Base-by-base conservation (phyloP, 2,797 vertebrate species). In the Pipistrellus pygmaeus region DNA sequence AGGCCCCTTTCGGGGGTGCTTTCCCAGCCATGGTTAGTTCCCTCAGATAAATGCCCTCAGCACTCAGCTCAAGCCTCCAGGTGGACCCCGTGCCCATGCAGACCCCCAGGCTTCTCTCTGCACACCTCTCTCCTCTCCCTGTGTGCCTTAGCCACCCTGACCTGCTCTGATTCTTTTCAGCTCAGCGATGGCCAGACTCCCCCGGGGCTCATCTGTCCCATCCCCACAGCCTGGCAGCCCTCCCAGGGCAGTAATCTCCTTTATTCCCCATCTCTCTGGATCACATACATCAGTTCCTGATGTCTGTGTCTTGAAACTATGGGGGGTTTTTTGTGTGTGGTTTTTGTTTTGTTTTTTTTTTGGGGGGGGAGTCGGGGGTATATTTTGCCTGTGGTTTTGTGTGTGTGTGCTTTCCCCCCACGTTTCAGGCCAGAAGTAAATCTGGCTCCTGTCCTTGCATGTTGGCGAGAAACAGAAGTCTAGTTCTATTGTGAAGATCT, bases 381-480 rank as follows among this genome's bases (percentile, higher is more conserved):
- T 88, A 62, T 82, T 93, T 90, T 83, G 23, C 83, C 32, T 64
- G 15, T 81, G 77, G 68, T 81, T 23, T 30, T 82, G 35, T 51
- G 46, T 48, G 17, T 48, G 27, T 75, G 44, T 48, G 27, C 27
- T 35, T 75, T 48, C 0, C 30, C 62, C 15, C 30, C 73, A 30
- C 48, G 48, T 55, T 96, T 73, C 8, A 32, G 75, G 57, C 75
- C 25, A 75, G 75, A 90, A 86, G 80, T 78, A 83, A 96, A 75
- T 88, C 64, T 86, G 78, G 82, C 85, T 66, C 66, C 66, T 90
- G 55, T 85, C 78, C 44, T 13, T 15, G 77, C 69, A 55, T 85
- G 69, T 88, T 86, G 73, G 84, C 75, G 30, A 76, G 92, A 92
- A 76, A 32, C 51, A 86, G 83, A 92, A 41, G 57, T 78, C 75